Evolutionary conservation across 2,888 invertebrate genomes (phyloP).

Genomic region (Metacarcinus magister): DNA sequence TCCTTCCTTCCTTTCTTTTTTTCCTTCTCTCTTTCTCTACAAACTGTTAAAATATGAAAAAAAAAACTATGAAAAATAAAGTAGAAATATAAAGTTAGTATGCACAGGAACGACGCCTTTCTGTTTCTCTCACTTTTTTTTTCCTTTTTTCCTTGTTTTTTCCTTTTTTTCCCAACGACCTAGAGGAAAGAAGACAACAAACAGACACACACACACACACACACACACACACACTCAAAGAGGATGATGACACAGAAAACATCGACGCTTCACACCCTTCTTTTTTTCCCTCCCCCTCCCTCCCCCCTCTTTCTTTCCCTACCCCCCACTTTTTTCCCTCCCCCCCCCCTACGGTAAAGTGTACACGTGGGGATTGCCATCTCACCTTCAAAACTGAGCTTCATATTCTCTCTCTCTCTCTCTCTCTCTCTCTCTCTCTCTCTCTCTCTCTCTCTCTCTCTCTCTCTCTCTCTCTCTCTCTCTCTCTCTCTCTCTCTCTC

Average conservation of each 20-base stretch:
- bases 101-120: no score
- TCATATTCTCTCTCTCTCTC: background rate
- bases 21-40: no score
- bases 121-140: background rate
- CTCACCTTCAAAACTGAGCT: background rate
- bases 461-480: conserved; percentile 26
- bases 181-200: background rate
- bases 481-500: conserved; percentile 26
- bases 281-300: background rate
- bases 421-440: conserved; percentile 2
- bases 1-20: no score
- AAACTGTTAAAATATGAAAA: no score
- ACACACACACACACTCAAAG: background rate
- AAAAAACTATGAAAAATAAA: background rate
- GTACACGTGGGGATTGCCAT: background rate
- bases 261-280: background rate
- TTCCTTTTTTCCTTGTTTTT: no score
- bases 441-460: conserved; percentile 12
- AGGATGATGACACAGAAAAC: no score
- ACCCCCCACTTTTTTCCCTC: background rate
- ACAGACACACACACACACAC: background rate
- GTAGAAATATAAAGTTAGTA: background rate
- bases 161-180: background rate
- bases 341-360: background rate
- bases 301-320: background rate